These are phyloP conservation scores for Sebastes glaucus DNA, from an alignment of 2,797 vertebrate species.

Conservation along the genomic window DNA sequence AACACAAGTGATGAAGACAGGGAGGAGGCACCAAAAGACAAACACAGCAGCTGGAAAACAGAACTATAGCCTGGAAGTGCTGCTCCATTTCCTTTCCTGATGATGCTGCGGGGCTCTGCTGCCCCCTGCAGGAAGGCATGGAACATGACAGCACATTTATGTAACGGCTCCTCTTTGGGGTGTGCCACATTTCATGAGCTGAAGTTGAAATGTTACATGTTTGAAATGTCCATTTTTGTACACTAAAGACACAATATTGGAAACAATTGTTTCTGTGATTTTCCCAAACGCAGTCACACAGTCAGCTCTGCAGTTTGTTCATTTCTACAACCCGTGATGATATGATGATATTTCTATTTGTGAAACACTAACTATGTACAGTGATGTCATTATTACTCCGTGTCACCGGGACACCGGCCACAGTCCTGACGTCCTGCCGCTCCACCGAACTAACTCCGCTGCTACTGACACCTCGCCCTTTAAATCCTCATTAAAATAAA, in stretches of 20 bases:
- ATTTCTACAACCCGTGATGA: background rate
- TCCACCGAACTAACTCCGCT: background rate
- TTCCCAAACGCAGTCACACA: background rate
- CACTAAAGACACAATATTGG: background rate
- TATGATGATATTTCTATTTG: background rate
- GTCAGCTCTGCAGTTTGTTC: background rate
- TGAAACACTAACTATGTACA: background rate
- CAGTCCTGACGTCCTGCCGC: background rate
- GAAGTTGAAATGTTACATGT: background rate
- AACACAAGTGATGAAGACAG: background rate
- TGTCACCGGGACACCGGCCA: background rate
- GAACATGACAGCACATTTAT: background rate
- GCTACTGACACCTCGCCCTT: background rate
- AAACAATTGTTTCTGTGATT: background rate
- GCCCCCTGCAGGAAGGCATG: constrained; percentile 26
- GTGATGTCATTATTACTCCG: background rate
- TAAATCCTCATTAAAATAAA: constrained; percentile 17
- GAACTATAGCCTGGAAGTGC: background rate
- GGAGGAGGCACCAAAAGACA: background rate
- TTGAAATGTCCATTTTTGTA: background rate
- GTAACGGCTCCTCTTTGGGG: background rate
- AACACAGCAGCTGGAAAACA: background rate
- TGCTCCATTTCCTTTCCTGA: background rate
- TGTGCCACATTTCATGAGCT: background rate
- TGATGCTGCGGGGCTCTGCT: constrained; percentile 2